Base-by-base conservation (phyloP, 2,888 invertebrate species). In the Glomeris marginata region DNA sequence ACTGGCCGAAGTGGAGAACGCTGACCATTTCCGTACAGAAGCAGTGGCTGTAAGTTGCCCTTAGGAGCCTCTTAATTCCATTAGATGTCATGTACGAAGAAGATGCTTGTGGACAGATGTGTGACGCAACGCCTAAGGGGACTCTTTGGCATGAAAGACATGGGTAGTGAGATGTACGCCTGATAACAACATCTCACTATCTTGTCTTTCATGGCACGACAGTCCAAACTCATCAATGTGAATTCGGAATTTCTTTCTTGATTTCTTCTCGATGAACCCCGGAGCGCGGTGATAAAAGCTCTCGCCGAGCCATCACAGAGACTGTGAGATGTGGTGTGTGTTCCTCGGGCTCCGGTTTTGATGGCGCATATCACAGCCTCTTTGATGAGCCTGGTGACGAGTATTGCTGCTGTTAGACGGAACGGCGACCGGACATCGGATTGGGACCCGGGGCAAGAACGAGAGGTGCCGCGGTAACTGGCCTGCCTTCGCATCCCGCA, bases 101-200 rank as follows among this genome's bases (percentile, higher is more conserved):
- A 8, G 8, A 28, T 8, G 8, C 28, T 3, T 5, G 28, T 28
- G 28, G 28, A 8, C 28, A 8, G 28, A 28, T 8, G 28, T 28
- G 8, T 8, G 8, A 8, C 28, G 8, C 8, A 28, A 5, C 8
- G 28, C 28, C 28, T 28, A 28, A 28, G 28, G 28, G 28, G 8
- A 28, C 33, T 44, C 22, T 52, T 42, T 53, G 47, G 67, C 72
- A 70, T 88, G 90, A 90, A 90, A 91, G 90, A 91, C 91, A 84
- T 84, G 86, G 84, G 90, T 91, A 88, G 87, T 84, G 91, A 91
- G 90, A 90, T 90, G 90, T 72, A 72, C 28, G 69, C 69, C 72
- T 68, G 67, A 68, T 66, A 68, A 67, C 70, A 65, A 69, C 77
- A 76, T 80, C 90, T 91, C 87, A 86, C 90, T 91, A 87, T 84